Evolutionary conservation across 2,113 vertebrate genomes (phyloP).

Genomic region (Heterotilapia buettikoferi): DNA sequence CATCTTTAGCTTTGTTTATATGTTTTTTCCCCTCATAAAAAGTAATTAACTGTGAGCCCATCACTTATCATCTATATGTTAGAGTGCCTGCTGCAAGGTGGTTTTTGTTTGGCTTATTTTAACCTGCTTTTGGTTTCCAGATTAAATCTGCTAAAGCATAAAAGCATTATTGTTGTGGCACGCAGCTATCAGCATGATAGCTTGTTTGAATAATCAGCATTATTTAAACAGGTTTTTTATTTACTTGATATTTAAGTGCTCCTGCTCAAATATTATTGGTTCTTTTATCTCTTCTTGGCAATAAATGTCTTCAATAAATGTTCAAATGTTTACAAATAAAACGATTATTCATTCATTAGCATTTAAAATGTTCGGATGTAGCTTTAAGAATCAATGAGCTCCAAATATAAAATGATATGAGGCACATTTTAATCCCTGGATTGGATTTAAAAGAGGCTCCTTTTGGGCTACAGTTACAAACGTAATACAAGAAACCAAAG

Average conservation of each 20-base stretch:
- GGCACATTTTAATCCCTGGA: not conserved
- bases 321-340: not conserved
- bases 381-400: not conserved
- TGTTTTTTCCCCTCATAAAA: not conserved
- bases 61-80: not conserved
- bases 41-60: rapidly evolving
- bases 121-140: not conserved
- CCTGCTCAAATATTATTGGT: not conserved
- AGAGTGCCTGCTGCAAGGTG: rapidly evolving
- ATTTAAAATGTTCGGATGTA: not conserved
- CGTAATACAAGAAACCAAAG: not conserved
- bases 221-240: not conserved
- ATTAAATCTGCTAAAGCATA: not conserved
- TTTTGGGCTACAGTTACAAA: not conserved
- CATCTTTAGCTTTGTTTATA: not conserved
- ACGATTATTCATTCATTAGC: not conserved
- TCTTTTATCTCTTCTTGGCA: not conserved
- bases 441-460: not conserved
- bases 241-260: not conserved
- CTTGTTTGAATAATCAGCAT: not conserved
- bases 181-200: not conserved
- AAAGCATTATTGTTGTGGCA: not conserved
- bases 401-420: not conserved
- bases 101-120: not conserved
- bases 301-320: not conserved